Conservation (phyloP, 92 coral and sea anemone genomes). For the Heteractis magnifica region DNA sequence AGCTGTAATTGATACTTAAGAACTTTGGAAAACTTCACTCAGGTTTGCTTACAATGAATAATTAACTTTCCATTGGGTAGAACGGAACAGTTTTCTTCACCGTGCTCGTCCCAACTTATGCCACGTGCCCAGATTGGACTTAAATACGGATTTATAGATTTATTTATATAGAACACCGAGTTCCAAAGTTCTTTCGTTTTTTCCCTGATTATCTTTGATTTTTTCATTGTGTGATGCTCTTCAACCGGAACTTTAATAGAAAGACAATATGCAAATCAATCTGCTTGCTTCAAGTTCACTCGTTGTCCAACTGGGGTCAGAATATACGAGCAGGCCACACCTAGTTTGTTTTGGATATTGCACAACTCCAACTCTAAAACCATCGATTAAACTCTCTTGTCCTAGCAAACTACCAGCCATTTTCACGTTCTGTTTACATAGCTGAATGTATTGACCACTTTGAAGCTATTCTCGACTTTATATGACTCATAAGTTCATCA, state of each 20-base stretch:
- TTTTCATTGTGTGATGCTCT: constrained; percentile 54
- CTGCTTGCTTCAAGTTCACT: constrained; percentile 3
- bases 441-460: not conserved
- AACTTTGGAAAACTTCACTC: constrained; percentile 1
- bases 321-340: constrained; percentile 1
- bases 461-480: not conserved
- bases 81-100: constrained; percentile 18
- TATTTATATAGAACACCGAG: constrained; percentile 51
- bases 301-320: not conserved
- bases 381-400: not conserved
- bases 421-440: not conserved
- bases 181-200: constrained; percentile 39
- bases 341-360: not conserved
- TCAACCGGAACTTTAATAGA: constrained; percentile 33
- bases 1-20: constrained; percentile 10
- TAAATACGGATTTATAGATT: constrained; percentile 58
- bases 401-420: not conserved
- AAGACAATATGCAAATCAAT: constrained; percentile 13
- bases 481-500: not conserved
- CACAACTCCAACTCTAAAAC: constrained; percentile 1
- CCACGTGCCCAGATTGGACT: constrained; percentile 76
- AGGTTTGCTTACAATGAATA: not conserved
- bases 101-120: constrained; percentile 33
- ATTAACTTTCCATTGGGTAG: not conserved
- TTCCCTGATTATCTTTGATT: constrained; percentile 59